phyloP scores from a whole-genome alignment of 2,113 vertebrate species.

The Gallinago undulata region DNA sequence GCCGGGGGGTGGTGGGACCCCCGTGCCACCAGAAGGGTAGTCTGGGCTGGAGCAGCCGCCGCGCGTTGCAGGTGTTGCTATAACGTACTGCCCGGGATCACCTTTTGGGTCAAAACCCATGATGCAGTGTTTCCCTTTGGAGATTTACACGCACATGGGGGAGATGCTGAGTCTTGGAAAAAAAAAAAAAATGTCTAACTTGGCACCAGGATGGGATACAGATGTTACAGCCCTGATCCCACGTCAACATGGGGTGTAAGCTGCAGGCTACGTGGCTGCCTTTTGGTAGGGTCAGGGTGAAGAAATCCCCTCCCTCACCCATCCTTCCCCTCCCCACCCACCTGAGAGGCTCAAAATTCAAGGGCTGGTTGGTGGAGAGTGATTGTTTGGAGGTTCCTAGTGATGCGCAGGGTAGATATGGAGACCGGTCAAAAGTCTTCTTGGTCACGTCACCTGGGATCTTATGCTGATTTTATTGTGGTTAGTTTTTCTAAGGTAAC shows the following conservation, averaged over 20 bases:
- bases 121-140: constrained; percentile 29
- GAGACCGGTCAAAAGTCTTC: rapidly evolving
- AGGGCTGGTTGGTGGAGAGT: not conserved
- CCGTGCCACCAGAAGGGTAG: not conserved
- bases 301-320: not conserved
- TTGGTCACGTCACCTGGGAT: not conserved
- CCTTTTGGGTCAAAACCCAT: not conserved
- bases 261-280: not conserved
- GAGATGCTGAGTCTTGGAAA: not conserved
- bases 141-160: not conserved
- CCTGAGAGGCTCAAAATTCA: not conserved
- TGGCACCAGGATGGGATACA: not conserved
- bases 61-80: not conserved
- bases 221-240: not conserved
- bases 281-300: rapidly evolving
- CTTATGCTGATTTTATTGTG: not conserved
- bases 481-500: not conserved
- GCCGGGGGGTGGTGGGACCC: not conserved
- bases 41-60: not conserved
- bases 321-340: not conserved
- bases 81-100: not conserved
- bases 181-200: not conserved
- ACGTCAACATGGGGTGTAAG: not conserved
- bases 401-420: not conserved
- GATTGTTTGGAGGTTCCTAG: not conserved